phyloP scores from a whole-genome alignment of 1,140 invertebrate genomes.

The Micrasema longulum region DNA sequence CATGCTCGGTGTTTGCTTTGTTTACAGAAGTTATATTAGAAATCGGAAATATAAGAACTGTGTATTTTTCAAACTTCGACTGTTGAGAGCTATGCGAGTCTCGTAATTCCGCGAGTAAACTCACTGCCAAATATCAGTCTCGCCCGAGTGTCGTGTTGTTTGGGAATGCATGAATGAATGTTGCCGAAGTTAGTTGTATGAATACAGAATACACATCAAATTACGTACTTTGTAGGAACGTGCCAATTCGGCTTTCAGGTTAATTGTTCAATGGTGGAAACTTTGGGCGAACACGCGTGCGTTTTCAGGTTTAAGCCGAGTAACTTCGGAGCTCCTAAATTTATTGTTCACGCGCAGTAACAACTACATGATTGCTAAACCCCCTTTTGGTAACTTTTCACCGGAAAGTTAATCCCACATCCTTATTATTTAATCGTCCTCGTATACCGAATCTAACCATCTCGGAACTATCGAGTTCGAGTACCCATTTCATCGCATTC shows the following conservation, averaged over 20 bases:
- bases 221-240: slow-evolving; percentile 15
- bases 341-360: slow-evolving; percentile 34
- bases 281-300: slow-evolving; percentile 28
- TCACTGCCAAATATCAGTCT: not conserved
- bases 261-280: slow-evolving; percentile 38
- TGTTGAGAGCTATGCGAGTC: not conserved
- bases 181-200: slow-evolving; percentile 18
- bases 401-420: slow-evolving; percentile 37
- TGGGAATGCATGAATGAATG: slow-evolving; percentile 9
- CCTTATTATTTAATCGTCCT: slow-evolving; percentile 37
- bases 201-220: slow-evolving; percentile 28
- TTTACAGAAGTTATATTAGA: no score
- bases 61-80: no score
- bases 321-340: slow-evolving; percentile 12
- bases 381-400: slow-evolving; percentile 26
- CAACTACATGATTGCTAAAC: slow-evolving; percentile 37
- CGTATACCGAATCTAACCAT: not conserved
- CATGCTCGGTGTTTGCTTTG: no score
- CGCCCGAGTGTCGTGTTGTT: not conserved
- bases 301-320: slow-evolving; percentile 35
- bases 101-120: no score
- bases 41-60: no score
- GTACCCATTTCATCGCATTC: slow-evolving; percentile 24
- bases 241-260: slow-evolving; percentile 33
- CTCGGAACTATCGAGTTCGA: slow-evolving; percentile 26